Conservation (phyloP, 53 echinoderm and acorn worm species). For the Echinarachnius parma region DNA sequence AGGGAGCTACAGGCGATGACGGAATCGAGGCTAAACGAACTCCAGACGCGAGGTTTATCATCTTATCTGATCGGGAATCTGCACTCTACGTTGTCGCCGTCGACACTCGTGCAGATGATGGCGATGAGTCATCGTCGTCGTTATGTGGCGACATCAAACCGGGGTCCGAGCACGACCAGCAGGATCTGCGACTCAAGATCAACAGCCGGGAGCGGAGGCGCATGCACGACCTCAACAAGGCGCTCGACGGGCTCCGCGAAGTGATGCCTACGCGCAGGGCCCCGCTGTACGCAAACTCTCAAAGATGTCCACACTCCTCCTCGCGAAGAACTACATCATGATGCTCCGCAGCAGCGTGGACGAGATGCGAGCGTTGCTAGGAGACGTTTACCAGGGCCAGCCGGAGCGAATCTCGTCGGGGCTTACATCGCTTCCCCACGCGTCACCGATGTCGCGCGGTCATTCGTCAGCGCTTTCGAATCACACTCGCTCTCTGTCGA, state of each 20-base stretch:
- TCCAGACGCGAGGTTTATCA: constrained; percentile 3
- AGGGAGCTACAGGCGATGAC: constrained; percentile 20
- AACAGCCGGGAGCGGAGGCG: constrained; percentile 83
- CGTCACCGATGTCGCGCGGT: too few relatives aligned
- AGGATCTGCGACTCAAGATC: constrained; percentile 70
- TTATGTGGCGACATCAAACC: neutral
- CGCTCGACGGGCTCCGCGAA: constrained; percentile 72
- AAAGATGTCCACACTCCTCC: constrained; percentile 74
- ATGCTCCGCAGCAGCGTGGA: constrained; percentile 81
- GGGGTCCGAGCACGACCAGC: constrained; percentile 65
- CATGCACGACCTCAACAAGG: constrained; percentile 87
- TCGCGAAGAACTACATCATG: constrained; percentile 87
- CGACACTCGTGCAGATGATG: too few relatives aligned
- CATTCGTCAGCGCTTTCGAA: too few relatives aligned
- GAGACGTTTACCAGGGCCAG: constrained; percentile 75
- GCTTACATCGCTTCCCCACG: neutral
- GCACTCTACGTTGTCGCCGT: too few relatives aligned
- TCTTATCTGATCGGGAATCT: constrained; percentile 1
- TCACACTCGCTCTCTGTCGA: neutral
- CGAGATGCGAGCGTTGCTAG: constrained; percentile 70
- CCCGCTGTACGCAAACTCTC: constrained; percentile 83
- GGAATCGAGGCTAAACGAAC: constrained; percentile 13
- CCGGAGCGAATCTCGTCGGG: constrained; percentile 28
- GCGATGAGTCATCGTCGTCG: neutral
- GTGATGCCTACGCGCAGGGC: constrained; percentile 93